phyloP scores from a whole-genome alignment of 2,797 vertebrate genomes.

The Pantherophis vulpinus region DNA sequence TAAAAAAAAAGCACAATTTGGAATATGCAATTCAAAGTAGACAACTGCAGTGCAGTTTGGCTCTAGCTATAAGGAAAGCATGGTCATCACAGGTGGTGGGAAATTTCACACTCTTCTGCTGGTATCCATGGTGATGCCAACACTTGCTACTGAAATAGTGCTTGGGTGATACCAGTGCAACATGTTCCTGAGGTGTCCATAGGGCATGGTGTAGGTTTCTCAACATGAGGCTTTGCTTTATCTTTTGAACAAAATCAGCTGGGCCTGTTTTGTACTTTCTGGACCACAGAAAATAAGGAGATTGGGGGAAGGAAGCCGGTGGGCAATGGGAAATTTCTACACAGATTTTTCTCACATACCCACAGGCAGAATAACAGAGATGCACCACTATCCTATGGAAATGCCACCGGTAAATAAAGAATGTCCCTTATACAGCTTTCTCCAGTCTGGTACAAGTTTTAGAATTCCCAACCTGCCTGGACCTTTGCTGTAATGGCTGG shows the following conservation, averaged over 20 bases:
- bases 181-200: background rate
- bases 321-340: rapidly evolving
- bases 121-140: constrained; percentile 12
- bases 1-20: background rate
- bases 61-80: background rate
- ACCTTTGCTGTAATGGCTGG: background rate
- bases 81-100: background rate
- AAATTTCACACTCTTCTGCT: background rate
- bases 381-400: background rate
- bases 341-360: rapidly evolving
- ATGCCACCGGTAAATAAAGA: background rate
- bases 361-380: background rate
- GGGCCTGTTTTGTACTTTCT: background rate
- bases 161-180: background rate
- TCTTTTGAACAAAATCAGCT: background rate
- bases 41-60: background rate
- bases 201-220: background rate
- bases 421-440: background rate
- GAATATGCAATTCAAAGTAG: background rate
- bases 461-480: background rate
- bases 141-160: background rate
- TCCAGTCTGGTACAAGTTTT: background rate
- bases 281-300: background rate
- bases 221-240: background rate
- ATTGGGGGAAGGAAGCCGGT: background rate